Evolutionary conservation across 1,140 invertebrate genomes (phyloP), one percentile per base, ranked within the genome.

Genomic region (Pseudomyrmex gracilis): DNA sequence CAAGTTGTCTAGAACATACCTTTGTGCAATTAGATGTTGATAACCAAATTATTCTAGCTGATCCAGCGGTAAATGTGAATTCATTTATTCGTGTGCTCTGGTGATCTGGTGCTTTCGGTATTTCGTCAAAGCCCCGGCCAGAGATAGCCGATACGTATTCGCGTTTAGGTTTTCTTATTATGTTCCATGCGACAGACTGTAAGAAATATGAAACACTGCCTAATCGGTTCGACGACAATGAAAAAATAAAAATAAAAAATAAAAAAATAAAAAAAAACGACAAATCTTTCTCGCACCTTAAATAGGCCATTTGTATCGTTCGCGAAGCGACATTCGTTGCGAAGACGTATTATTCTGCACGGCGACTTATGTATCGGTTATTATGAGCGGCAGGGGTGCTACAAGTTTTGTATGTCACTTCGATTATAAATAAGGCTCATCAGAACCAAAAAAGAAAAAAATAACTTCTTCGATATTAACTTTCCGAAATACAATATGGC

Each of bases 21-120:
- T 90, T 85, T 91, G 90, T 92, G 91, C 91, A 92, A 92, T 92
- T 91, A 90, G 80, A 85, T 87, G 77, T 73, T 83, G 73, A 83
- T 77, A 84, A 80, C 70, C 73, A 76, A 73, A 70, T 66, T 84
- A 82, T 85, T 78, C 45, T 70, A 83, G 73, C 45, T 85, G 76
- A 68, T 87, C 86, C 74, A 84, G 76, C 84, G 77, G 76, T 87
- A 77, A 83, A 57, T 73, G 67, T 67, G 61, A 77, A 86, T 86
- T 76, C 84, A 45, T 66, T 80, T 80, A 80, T 76, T 87, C 71
- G 85, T 87, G 73, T 87, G 85, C 85, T 90, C 89, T 88, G 87
- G 77, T 86, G 82, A 82, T 90, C 85, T 86, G 89, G 89, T 90
- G 89, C 88, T 90, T 83, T 90, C 85, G 85, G 49, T 74, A 63